phyloP scores from a whole-genome alignment of 2,113 vertebrate species.

The Gracilinanus agilis region DNA sequence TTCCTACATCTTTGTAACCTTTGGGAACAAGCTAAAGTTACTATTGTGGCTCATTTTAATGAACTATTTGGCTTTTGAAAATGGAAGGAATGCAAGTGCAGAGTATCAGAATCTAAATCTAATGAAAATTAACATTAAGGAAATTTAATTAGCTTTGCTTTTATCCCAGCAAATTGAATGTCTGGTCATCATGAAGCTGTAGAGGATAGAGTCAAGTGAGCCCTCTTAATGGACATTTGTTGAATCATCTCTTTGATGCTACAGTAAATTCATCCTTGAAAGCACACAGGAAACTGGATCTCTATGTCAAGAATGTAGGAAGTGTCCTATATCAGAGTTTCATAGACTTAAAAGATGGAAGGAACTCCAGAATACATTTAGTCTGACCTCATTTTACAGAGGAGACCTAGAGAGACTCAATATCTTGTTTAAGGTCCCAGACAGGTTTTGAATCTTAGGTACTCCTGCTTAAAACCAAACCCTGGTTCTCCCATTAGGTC shows the following conservation, averaged over 20 bases:
- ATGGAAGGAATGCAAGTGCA: conserved; percentile 31
- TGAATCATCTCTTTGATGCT: conserved; percentile 36
- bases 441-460: neutral
- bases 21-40: conserved; percentile 28
- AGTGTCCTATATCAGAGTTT: neutral
- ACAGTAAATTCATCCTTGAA: conserved; percentile 20
- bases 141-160: conserved; percentile 60
- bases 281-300: conserved; percentile 2
- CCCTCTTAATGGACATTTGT: conserved; percentile 28
- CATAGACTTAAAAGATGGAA: neutral
- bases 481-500: too few species aligned
- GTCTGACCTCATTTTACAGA: neutral
- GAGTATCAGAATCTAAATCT: conserved; percentile 43
- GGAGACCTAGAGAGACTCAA: neutral
- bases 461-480: neutral
- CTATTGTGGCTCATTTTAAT: conserved; percentile 30
- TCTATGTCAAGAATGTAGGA: too few species aligned
- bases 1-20: neutral
- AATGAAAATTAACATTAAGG: conserved; percentile 36
- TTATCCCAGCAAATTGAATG: conserved; percentile 53
- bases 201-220: conserved; percentile 37
- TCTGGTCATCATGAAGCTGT: conserved; percentile 39
- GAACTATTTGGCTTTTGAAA: conserved; percentile 48
- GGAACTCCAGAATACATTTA: too few species aligned
- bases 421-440: neutral